phyloP scores from a whole-genome alignment of 2,113 vertebrate genomes.

The Beaufortia kweichowensis region DNA sequence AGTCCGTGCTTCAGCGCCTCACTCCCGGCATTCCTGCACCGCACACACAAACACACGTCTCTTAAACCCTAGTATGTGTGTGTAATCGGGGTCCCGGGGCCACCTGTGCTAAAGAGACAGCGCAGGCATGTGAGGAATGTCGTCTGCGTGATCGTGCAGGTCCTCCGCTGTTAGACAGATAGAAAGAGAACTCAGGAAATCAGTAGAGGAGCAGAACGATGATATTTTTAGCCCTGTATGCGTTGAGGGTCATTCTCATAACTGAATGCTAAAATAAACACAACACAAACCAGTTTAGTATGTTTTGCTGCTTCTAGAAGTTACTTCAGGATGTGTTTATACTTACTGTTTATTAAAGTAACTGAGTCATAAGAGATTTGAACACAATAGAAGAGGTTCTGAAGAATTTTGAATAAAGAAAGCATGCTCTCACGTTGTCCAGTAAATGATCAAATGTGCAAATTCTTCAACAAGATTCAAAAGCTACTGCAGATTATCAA shows the following conservation, averaged over 20 bases:
- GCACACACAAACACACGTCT: background rate
- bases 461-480: too few relatives aligned
- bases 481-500: too few relatives aligned
- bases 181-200: slow-evolving; percentile 1
- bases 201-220: background rate
- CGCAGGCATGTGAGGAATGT: slow-evolving; percentile 49
- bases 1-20: slow-evolving; percentile 40
- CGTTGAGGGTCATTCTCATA: background rate
- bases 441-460: too few relatives aligned
- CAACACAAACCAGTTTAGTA: too few relatives aligned
- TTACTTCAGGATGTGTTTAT: too few relatives aligned
- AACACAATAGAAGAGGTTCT: too few relatives aligned
- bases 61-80: background rate
- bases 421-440: too few relatives aligned
- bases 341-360: too few relatives aligned
- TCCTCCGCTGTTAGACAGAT: background rate
- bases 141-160: slow-evolving; percentile 36
- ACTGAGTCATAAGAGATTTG: too few relatives aligned
- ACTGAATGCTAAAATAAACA: too few relatives aligned
- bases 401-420: too few relatives aligned
- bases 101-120: slow-evolving; percentile 28
- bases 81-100: slow-evolving; percentile 3
- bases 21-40: slow-evolving; percentile 38
- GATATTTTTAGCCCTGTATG: background rate
- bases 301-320: too few relatives aligned